Base-by-base conservation (phyloP, 2,797 vertebrate genomes). In the Liparis tanakae region DNA sequence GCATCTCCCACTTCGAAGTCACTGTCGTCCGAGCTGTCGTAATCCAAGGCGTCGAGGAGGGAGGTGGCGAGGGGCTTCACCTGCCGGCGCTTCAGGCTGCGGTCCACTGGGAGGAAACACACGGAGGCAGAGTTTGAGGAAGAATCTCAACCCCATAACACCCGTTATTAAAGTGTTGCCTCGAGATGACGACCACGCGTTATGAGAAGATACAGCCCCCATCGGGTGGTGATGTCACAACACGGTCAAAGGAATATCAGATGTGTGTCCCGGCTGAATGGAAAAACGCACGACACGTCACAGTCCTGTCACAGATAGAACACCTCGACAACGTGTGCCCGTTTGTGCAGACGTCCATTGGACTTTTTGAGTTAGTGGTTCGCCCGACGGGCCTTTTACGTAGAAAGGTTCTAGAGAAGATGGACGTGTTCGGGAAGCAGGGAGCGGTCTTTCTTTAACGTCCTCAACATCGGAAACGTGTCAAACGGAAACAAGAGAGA, bases 1-100 rank as follows among this genome's bases (percentile, higher is more conserved):
- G 97, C 97, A 92, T 99, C 97, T 92, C 96, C 98, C 87, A 99
- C 97, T 96, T 99, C 96, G 93, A 99, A 99, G 94, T 99, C 98
- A 92, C 98, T 99, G 95, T 99, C 98, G 88, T 99, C 98, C 64
- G 98, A 99, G 93, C 98, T 99, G 96, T 99, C 98, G 86, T 99
- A 99, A 93, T 99, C 98, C 94, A 99, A 93, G 77, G 94, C 97
- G 88, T 99, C 98, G 59, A 99, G 93, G 65, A 99, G 95, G 36
- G 98, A 99, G 89, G 97, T 97, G 87, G 98, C 96, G 86, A 99
- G 94, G 71, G 98, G 97, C 93, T 99, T 99, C 93, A 99, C 98
- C 94, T 98, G 97, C 86, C 97, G 94, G 86, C 96, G 96, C 94
- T 99, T 99, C 87, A 97, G 94, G 78, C 96, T 96, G 79, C 97